A percentile compares a stretch with the other conserved stretches of the same genome.
Conservation (phyloP, 2,797 vertebrate genomes). For the Scomberomorus guttatus region DNA sequence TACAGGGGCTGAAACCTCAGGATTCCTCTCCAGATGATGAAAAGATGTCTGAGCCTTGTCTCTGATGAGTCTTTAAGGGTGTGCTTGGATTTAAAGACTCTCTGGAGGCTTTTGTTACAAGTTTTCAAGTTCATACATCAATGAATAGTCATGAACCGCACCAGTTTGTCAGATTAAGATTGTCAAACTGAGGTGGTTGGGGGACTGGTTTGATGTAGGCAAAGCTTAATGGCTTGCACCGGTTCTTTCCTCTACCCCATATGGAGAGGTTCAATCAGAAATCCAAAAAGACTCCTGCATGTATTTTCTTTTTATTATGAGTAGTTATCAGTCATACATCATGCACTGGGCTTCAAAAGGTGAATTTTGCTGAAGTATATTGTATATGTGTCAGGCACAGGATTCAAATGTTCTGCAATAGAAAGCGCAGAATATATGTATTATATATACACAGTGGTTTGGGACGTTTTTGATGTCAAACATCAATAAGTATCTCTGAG, state of each 20-base stretch:
- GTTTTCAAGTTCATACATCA: slow-evolving; percentile 70
- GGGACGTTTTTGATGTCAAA: slow-evolving; percentile 45
- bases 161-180: slow-evolving; percentile 69
- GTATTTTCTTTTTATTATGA: slow-evolving; percentile 44
- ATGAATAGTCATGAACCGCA: slow-evolving; percentile 54
- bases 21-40: slow-evolving; percentile 69
- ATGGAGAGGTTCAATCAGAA: slow-evolving; percentile 55
- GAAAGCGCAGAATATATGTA: slow-evolving; percentile 28
- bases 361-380: not conserved
- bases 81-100: slow-evolving; percentile 63
- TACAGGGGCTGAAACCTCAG: slow-evolving; percentile 60
- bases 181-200: slow-evolving; percentile 44
- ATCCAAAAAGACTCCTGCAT: slow-evolving; percentile 37
- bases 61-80: slow-evolving; percentile 59
- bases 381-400: slow-evolving; percentile 9
- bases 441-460: slow-evolving; percentile 36
- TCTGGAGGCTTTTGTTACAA: slow-evolving; percentile 62
- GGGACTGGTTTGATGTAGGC: slow-evolving; percentile 58
- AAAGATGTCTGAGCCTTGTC: slow-evolving; percentile 63
- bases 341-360: slow-evolving; percentile 22
- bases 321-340: slow-evolving; percentile 46
- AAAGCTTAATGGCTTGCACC: slow-evolving; percentile 43
- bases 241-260: slow-evolving; percentile 34
- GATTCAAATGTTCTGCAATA: slow-evolving; percentile 19
- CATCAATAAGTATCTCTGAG: slow-evolving; percentile 37